Base-by-base conservation (phyloP, 2,888 invertebrate genomes). In the Formica aserva region DNA sequence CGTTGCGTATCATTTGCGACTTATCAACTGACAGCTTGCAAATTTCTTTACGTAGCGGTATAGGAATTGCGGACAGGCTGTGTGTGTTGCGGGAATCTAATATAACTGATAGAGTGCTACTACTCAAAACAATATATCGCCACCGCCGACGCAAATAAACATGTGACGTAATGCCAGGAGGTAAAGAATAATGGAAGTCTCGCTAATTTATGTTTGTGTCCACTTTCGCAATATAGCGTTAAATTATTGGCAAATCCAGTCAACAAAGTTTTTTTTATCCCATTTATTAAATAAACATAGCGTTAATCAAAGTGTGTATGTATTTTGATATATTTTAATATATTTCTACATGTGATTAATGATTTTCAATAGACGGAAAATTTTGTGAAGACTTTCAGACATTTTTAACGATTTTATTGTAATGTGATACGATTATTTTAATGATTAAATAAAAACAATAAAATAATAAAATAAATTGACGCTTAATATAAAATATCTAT, bases 1-100 rank as follows among this genome's bases (percentile, higher is more conserved):
- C 32, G 69, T 29, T 48, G 78, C 62, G 76, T 89, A 89, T 89
- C 88, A 29, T 80, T 66, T 32, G 38, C 55, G 45, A 55, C 67
- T 84, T 84, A 84, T 84, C 82, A 52, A 38, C 55, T 85, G 86
- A 89, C 90, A 90, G 90, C 90, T 89, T 87, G 90, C 89, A 90
- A 84, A 78, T 88, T 82, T 67, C 62, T 38, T 41, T 57, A 81
- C 52, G 62, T 63, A 38, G 66, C 26, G 48, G 6, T 62, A 65
- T 65, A 81, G 52, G 72, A 71, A 80, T 80, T 35, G 55, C 38
- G 52, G 63, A 22, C 41, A 22, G 48, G 63, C 6, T 65, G 29
- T 4, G 35, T 60, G 41, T 82, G 89, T 81, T 83, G 85, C 88
- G 82, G 75, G 85, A 89, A 90, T 87, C 75, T 87, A 84, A 89